Base-by-base conservation (phyloP, 2,888 invertebrate genomes). In the Ethmia dodecea region DNA sequence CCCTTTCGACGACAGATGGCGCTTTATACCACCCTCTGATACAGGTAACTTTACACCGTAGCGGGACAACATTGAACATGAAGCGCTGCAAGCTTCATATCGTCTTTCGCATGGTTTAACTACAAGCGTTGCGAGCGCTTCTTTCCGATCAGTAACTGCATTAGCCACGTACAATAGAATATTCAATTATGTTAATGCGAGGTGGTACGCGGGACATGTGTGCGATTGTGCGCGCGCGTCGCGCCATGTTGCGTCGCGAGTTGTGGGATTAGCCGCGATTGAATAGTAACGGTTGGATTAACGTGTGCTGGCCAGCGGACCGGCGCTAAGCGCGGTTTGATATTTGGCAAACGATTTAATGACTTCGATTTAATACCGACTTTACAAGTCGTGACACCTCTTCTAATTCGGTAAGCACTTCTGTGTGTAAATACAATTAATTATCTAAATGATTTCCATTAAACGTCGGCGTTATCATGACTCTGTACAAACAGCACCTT, bases 131-230 rank as follows among this genome's bases (percentile, higher is more conserved):
- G 42, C 34, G 42, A 50, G 55, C 55, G 56, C 61, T 60, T 51
- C 43, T 36, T 47, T 42, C 46, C 38, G 31, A 38, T 49, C 57
- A 63, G 66, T 76, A 73, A 79, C 59, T 64, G 69, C 73, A 81
- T 83, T 80, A 79, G 55, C 51, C 57, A 61, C 71, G 68, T 63
- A 81, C 80, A 81, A 81, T 78, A 56, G 71, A 67, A 68, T 72
- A 73, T 74, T 72, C 62, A 68, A 73, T 77, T 74, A 78, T 77
- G 77, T 55, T 73, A 77, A 77, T 71, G 59, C 51, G 54, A 43
- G 51, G 46, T 52, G 44, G n/a, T 18, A 28, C 28, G 11, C 45
- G 51, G 43, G 58, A 52, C 78, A 71, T 71, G 70, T 74, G 75
- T 57, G 62, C 57, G 60, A n/a, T n/a, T n/a, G 63, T 68, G 76